These are phyloP conservation scores for Sialia sialis DNA, from an alignment of 2,113 vertebrate genomes.

Conservation along the genomic window DNA sequence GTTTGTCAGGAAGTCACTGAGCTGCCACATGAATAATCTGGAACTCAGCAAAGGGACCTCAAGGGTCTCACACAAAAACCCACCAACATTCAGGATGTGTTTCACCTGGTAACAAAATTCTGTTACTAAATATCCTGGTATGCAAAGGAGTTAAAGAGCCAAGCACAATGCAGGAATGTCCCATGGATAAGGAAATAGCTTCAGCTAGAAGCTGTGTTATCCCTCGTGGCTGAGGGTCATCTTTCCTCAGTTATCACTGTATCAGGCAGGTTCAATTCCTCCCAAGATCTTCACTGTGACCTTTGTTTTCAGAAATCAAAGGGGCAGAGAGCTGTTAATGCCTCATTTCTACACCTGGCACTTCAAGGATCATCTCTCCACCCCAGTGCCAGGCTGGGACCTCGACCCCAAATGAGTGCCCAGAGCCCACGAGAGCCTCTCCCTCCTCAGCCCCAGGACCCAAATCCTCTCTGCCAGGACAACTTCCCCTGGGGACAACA, in stretches of 20 bases:
- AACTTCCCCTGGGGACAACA: background rate
- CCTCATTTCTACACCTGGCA: background rate
- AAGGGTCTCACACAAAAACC: fast-evolving
- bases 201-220: background rate
- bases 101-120: too few species aligned
- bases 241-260: background rate
- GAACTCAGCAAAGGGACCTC: background rate
- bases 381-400: background rate
- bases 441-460: background rate
- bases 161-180: background rate
- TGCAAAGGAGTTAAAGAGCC: background rate
- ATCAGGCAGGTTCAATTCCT: background rate
- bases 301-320: background rate
- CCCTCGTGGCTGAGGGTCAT: background rate
- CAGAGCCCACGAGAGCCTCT: background rate
- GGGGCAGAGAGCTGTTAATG: background rate
- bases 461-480: background rate
- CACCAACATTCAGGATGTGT: background rate
- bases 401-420: fast-evolving
- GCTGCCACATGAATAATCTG: background rate
- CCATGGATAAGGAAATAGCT: background rate
- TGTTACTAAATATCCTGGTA: background rate
- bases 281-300: background rate
- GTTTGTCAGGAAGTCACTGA: background rate
- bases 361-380: too few species aligned